Percentiles rank a stretch among this genome's conserved stretches.
Conservation (phyloP, 2,888 invertebrate species). For the Campoplex capitator region DNA sequence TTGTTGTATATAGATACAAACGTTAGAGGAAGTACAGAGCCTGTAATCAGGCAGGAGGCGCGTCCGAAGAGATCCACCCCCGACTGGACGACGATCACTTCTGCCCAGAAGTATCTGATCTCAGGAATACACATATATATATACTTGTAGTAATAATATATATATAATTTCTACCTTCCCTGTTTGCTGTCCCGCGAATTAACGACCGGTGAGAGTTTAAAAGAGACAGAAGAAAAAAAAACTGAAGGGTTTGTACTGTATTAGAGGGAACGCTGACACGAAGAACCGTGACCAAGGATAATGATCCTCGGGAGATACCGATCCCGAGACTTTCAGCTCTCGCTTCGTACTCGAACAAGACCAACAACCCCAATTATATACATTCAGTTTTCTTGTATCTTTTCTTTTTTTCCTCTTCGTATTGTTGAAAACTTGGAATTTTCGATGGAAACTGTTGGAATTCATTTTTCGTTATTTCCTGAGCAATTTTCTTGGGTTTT, state of each 20-base stretch:
- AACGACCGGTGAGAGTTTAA: conserved; percentile 53
- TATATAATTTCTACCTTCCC: conserved; percentile 18
- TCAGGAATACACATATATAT: neutral
- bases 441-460: neutral
- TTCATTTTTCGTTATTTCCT: neutral
- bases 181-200: conserved; percentile 57
- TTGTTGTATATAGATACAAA: neutral
- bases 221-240: conserved; percentile 37
- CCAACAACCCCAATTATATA: conserved; percentile 33
- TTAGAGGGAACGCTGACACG: conserved; percentile 58
- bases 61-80: conserved; percentile 62
- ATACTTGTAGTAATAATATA: conserved; percentile 10
- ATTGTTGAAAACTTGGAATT: neutral
- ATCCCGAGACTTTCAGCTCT: conserved; percentile 35
- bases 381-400: neutral
- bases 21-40: conserved; percentile 30
- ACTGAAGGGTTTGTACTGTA: conserved; percentile 28
- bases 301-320: conserved; percentile 55
- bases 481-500: neutral
- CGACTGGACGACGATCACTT: conserved; percentile 46
- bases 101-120: conserved; percentile 28
- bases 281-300: conserved; percentile 68
- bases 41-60: conserved; percentile 68
- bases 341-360: conserved; percentile 15
- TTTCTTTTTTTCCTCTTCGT: neutral